A percentile compares a stretch with the other conserved stretches of the same genome.
Evolutionary conservation across 2,888 invertebrate species (phyloP).

Genomic region (Scaptomyza cyrtandrae): DNA sequence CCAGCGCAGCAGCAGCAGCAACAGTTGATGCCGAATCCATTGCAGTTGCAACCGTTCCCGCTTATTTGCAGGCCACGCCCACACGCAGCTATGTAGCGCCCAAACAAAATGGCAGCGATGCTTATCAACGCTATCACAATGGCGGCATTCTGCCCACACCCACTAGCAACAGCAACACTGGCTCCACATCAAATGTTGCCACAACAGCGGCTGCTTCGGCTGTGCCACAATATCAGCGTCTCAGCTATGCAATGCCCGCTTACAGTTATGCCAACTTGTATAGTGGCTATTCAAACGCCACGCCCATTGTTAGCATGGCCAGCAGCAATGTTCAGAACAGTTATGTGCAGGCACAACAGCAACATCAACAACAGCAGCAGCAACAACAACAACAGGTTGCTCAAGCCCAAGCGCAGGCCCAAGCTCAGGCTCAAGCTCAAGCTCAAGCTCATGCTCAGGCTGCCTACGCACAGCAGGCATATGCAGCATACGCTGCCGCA

Average conservation of each 20-base stretch:
- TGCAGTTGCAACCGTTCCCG: constrained; percentile 24
- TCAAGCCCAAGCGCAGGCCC: constrained; percentile 48
- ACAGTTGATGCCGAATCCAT: constrained; percentile 40
- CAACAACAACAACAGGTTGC: constrained; percentile 42
- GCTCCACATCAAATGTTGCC: constrained; percentile 41
- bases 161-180: constrained; percentile 34
- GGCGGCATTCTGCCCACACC: constrained; percentile 76
- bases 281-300: constrained; percentile 58
- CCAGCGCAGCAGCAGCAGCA: constrained; percentile 14
- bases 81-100: constrained; percentile 39
- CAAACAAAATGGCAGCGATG: constrained; percentile 62
- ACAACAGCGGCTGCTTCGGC: constrained; percentile 44
- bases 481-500: constrained; percentile 69
- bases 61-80: constrained; percentile 30
- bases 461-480: constrained; percentile 68
- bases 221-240: constrained; percentile 56
- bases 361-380: constrained; percentile 50
- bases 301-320: constrained; percentile 65
- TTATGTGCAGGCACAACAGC: constrained; percentile 58
- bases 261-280: constrained; percentile 64
- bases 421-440: constrained; percentile 61
- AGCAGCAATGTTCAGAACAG: constrained; percentile 34
- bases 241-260: constrained; percentile 71
- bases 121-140: constrained; percentile 54
- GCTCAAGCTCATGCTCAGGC: constrained; percentile 68